Evolutionary conservation across 2,888 invertebrate genomes (phyloP).

Genomic region (Amblyjoppa fuscipennis): DNA sequence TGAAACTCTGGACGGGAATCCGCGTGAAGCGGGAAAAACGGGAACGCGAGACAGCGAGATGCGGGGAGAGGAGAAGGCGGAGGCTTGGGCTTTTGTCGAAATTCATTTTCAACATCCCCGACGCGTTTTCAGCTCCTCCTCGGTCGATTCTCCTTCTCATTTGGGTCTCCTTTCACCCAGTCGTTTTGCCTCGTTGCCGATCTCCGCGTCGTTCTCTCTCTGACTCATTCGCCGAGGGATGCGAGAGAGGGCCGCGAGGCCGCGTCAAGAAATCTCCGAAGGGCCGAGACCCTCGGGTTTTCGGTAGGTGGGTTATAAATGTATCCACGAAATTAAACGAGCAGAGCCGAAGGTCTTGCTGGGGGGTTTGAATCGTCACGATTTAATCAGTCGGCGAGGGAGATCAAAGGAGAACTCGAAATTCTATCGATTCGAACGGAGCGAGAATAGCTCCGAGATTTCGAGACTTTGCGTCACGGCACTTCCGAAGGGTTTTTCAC

Average conservation of each 20-base stretch:
- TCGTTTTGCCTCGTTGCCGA: conserved; percentile 37
- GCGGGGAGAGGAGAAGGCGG: not conserved
- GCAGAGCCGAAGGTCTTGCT: not conserved
- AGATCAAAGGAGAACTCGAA: conserved; percentile 57
- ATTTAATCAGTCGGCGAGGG: conserved; percentile 59
- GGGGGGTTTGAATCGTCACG: conserved; percentile 46
- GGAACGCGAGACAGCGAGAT: not conserved
- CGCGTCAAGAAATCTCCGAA: conserved; percentile 66
- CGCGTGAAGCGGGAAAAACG: conserved; percentile 29
- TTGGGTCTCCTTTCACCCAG: conserved; percentile 32
- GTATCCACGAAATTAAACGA: conserved; percentile 62
- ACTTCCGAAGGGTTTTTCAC: too few species aligned
- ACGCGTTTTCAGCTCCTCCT: not conserved
- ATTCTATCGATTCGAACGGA: conserved; percentile 44
- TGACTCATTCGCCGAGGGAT: conserved; percentile 45
- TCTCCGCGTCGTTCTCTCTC: conserved; percentile 43
- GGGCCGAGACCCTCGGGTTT: conserved; percentile 61
- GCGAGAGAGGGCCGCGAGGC: conserved; percentile 33
- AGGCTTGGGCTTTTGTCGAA: conserved; percentile 63
- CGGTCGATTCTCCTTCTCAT: conserved; percentile 4
- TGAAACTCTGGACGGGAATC: not conserved
- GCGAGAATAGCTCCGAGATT: too few species aligned
- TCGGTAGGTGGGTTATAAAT: conserved; percentile 5
- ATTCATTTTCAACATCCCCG: conserved; percentile 60
- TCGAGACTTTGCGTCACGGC: too few species aligned